phyloP scores from a whole-genome alignment of 2,888 invertebrate genomes.

The Epinotia demarniana region DNA sequence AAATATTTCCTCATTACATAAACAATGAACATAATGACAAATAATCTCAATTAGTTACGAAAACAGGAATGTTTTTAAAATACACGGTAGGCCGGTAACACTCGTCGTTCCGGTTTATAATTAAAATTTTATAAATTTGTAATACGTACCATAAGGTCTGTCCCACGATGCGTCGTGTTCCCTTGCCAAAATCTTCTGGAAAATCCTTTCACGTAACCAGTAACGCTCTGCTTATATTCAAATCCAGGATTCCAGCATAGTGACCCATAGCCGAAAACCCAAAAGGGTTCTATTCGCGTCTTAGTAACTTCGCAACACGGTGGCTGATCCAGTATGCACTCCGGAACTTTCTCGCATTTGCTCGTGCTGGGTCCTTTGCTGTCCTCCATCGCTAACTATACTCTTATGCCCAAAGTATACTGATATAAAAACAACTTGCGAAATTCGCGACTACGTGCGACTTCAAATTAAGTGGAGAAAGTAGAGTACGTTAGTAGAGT shows the following conservation, averaged over 20 bases:
- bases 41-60: neutral
- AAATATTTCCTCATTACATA: neutral
- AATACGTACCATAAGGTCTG: constrained; percentile 86
- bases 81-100: neutral
- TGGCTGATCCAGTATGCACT: constrained; percentile 47
- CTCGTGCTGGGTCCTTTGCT: constrained; percentile 36
- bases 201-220: constrained; percentile 93
- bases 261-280: constrained; percentile 98
- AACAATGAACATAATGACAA: neutral
- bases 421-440: constrained; percentile 43
- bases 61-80: constrained; percentile 2
- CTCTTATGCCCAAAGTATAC: constrained; percentile 35
- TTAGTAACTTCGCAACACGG: constrained; percentile 55
- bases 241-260: constrained; percentile 98
- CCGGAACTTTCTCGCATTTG: constrained; percentile 20
- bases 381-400: constrained; percentile 44
- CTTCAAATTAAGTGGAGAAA: constrained; percentile 53
- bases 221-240: constrained; percentile 90
- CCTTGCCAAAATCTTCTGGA: constrained; percentile 97
- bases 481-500: constrained; percentile 57
- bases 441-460: constrained; percentile 51
- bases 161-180: constrained; percentile 92
- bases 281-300: constrained; percentile 83
- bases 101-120: constrained; percentile 6
- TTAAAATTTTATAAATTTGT: neutral